These are phyloP conservation scores for Forbesichthys papilliferus DNA, from an alignment of 2,113 vertebrate genomes.

Conservation along the genomic window DNA sequence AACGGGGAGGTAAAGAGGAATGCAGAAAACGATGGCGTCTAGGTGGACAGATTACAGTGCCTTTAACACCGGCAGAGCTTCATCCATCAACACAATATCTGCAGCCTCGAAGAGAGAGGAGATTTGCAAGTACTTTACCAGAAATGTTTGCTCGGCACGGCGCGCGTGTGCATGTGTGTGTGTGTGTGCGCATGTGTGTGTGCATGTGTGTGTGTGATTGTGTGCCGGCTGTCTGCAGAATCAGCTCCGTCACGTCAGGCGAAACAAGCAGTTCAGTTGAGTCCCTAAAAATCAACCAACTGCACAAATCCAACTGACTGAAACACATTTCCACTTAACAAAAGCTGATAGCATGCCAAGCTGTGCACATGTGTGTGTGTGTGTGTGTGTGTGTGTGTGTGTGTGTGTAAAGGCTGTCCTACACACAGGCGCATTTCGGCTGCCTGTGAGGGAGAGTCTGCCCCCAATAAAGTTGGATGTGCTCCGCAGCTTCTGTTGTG, in stretches of 20 bases:
- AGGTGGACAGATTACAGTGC: slow-evolving; percentile 57
- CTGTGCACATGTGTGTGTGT: not conserved
- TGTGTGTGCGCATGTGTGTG: not conserved
- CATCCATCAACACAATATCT: slow-evolving; percentile 68
- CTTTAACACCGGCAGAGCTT: slow-evolving; percentile 58
- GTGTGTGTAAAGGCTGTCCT: not conserved
- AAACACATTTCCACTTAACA: slow-evolving; percentile 34
- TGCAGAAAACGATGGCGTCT: too few relatives aligned
- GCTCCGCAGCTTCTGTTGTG: not conserved
- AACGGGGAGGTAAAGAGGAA: not conserved
- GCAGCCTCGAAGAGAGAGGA: slow-evolving; percentile 55
- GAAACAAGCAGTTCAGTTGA: slow-evolving; percentile 37
- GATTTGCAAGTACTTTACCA: slow-evolving; percentile 52
- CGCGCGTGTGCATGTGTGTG: slow-evolving; percentile 24
- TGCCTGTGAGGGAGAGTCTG: too few relatives aligned
- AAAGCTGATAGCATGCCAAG: slow-evolving; percentile 8
- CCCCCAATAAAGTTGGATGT: not conserved
- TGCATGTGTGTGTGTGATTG: slow-evolving; percentile 8
- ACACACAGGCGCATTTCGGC: too few relatives aligned
- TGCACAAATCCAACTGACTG: slow-evolving; percentile 38
- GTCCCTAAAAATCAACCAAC: slow-evolving; percentile 43
- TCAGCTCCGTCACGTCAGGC: slow-evolving; percentile 54
- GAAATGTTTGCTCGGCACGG: slow-evolving; percentile 54
- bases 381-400: too few relatives aligned
- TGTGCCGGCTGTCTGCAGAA: slow-evolving; percentile 39